A percentile compares a stretch with the other conserved stretches of the same genome.
Evolutionary conservation across 2,113 vertebrate genomes (phyloP).

Genomic region (Pleuronectes platessa): DNA sequence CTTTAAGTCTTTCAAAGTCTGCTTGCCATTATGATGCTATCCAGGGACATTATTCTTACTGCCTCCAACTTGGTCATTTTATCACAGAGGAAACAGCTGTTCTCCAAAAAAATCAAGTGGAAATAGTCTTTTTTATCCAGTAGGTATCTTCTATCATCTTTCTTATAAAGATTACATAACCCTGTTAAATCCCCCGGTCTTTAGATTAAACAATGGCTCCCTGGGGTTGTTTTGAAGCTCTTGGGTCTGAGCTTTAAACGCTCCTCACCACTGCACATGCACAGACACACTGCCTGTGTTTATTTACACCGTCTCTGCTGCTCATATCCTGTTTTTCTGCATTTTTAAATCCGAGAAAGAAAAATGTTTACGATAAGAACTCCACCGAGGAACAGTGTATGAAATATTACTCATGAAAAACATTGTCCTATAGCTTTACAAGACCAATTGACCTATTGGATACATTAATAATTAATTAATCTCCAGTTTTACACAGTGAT

Average conservation of each 20-base stretch:
- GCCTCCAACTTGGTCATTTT: background rate
- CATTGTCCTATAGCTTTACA: background rate
- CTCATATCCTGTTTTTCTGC: conserved; percentile 52
- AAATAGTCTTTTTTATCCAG: background rate
- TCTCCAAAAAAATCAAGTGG: background rate
- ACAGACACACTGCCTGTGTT: conserved; percentile 30
- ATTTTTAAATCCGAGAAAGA: conserved; percentile 34
- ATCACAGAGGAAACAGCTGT: background rate
- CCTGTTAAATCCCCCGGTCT: conserved; percentile 15
- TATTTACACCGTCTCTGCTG: conserved; percentile 22
- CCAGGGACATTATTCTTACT: background rate
- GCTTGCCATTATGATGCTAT: background rate
- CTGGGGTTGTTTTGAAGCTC: conserved; percentile 3
- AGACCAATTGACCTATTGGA: background rate
- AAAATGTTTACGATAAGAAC: conserved; percentile 1
- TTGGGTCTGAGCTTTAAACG: conserved; percentile 9
- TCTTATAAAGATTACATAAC: conserved; percentile 22
- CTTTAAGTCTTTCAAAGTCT: background rate
- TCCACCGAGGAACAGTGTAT: background rate
- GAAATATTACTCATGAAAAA: no score
- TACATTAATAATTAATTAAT: background rate
- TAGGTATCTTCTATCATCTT: background rate
- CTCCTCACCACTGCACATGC: conserved; percentile 12
- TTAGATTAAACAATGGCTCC: conserved; percentile 35
- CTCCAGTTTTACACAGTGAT: background rate